phyloP scores from a whole-genome alignment of 1,140 invertebrate species.

The Leptopilina boulardi region DNA sequence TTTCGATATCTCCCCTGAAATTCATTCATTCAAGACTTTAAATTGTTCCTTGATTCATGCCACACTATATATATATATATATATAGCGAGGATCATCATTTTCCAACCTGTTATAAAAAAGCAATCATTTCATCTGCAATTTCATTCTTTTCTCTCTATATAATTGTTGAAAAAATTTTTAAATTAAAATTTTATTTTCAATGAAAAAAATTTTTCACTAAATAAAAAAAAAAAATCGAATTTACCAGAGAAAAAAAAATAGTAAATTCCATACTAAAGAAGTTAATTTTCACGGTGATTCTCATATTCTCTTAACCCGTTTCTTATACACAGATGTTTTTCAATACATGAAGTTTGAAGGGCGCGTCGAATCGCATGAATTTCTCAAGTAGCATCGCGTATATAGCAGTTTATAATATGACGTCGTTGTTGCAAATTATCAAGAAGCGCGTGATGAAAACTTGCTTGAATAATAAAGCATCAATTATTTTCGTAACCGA shows the following conservation, averaged over 20 bases:
- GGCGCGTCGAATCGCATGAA: conserved; percentile 23
- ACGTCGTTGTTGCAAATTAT: conserved; percentile 14
- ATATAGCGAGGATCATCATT: not conserved
- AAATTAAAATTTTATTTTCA: too few species aligned
- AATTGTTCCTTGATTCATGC: conserved; percentile 12
- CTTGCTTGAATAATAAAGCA: not conserved
- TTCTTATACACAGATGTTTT: not conserved
- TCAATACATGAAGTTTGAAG: not conserved
- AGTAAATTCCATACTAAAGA: not conserved
- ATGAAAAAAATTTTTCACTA: too few species aligned
- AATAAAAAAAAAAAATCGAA: not conserved
- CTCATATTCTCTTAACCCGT: not conserved
- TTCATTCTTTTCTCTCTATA: not conserved
- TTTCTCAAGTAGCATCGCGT: conserved; percentile 29
- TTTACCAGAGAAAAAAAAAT: not conserved
- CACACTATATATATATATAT: too few species aligned
- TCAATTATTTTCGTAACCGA: not conserved
- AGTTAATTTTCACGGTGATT: conserved; percentile 21
- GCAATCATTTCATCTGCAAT: not conserved
- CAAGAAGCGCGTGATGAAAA: conserved; percentile 22
- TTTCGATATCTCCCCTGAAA: conserved; percentile 9
- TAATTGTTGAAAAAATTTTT: too few species aligned
- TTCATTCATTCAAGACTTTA: conserved; percentile 25
- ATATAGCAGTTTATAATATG: conserved; percentile 15
- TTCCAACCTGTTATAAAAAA: not conserved